Percentiles rank a stretch among this genome's conserved stretches.
Conservation (phyloP, 2,113 vertebrate genomes). For the Gambusia affinis region DNA sequence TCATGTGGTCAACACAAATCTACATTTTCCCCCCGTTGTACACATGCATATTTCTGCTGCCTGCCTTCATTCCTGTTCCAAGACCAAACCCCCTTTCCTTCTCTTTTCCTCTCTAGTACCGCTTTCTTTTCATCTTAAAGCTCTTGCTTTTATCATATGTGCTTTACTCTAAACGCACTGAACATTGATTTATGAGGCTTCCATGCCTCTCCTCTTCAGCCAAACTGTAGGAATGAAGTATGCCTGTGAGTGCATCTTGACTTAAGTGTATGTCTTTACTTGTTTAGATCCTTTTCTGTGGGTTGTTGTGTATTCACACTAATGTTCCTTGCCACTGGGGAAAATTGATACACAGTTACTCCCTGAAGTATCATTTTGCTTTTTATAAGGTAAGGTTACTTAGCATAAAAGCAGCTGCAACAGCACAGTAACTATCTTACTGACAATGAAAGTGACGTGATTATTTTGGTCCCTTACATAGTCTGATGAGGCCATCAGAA, state of each 20-base stretch:
- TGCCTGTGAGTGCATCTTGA: constrained; percentile 27
- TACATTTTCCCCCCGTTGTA: background rate
- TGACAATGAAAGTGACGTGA: constrained; percentile 42
- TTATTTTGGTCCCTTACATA: constrained; percentile 25
- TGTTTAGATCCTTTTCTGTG: constrained; percentile 37
- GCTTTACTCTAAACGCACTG: constrained; percentile 69
- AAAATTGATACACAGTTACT: constrained; percentile 37
- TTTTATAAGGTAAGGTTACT: constrained; percentile 51
- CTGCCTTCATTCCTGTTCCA: constrained; percentile 17
- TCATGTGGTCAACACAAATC: constrained; percentile 39
- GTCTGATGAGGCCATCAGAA: constrained; percentile 29
- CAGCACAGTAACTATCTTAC: constrained; percentile 11
- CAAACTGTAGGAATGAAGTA: constrained; percentile 43
- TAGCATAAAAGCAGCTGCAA: constrained; percentile 53
- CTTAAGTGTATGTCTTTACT: constrained; percentile 14
- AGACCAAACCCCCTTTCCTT: constrained; percentile 31
- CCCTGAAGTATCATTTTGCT: constrained; percentile 27
- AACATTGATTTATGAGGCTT: constrained; percentile 64
- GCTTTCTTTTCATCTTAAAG: constrained; percentile 65
- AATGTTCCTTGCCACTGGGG: constrained; percentile 22
- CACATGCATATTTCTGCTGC: background rate
- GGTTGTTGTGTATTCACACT: constrained; percentile 30
- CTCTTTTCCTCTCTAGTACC: constrained; percentile 48
- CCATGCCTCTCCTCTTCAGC: constrained; percentile 34
- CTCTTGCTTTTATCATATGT: constrained; percentile 62